Percentiles rank a stretch among this genome's conserved stretches.
Evolutionary conservation across 2,888 invertebrate species (phyloP).

Genomic region (Petrolisthes cinctipes): DNA sequence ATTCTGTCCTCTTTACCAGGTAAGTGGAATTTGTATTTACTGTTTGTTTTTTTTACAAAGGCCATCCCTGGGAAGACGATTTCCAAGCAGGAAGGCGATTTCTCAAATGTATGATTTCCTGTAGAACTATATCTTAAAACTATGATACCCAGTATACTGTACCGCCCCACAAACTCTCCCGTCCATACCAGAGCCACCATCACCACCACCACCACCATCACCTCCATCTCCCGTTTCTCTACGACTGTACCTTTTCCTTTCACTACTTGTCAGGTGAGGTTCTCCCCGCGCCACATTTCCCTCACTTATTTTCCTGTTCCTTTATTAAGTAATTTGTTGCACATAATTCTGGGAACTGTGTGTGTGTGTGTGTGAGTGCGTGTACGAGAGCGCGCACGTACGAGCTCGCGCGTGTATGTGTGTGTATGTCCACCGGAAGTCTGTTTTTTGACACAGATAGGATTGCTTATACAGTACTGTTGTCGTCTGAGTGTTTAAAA

Average conservation of each 20-base stretch:
- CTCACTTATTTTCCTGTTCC: too few species aligned
- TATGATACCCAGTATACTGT: neutral
- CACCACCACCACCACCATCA: neutral
- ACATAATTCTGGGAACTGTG: neutral
- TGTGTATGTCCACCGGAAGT: neutral
- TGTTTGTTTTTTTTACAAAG: too few species aligned
- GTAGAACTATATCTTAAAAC: neutral
- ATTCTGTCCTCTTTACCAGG: constrained; percentile 44
- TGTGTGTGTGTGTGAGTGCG: neutral
- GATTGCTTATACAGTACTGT: neutral
- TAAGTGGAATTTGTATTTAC: neutral
- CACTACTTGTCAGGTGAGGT: too few species aligned
- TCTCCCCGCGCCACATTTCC: too few species aligned
- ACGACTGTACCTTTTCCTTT: too few species aligned
- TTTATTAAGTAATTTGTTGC: neutral
- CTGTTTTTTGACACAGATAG: neutral
- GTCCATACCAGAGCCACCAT: neutral
- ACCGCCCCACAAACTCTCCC: neutral
- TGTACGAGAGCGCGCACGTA: constrained; percentile 5
- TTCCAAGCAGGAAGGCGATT: too few species aligned
- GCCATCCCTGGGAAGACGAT: too few species aligned
- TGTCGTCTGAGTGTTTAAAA: neutral
- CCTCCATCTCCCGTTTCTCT: neutral
- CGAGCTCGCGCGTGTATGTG: neutral
- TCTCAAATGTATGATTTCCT: too few species aligned